phyloP scores from a whole-genome alignment of 2,888 invertebrate genomes.

The Acanthoscelides obtectus region DNA sequence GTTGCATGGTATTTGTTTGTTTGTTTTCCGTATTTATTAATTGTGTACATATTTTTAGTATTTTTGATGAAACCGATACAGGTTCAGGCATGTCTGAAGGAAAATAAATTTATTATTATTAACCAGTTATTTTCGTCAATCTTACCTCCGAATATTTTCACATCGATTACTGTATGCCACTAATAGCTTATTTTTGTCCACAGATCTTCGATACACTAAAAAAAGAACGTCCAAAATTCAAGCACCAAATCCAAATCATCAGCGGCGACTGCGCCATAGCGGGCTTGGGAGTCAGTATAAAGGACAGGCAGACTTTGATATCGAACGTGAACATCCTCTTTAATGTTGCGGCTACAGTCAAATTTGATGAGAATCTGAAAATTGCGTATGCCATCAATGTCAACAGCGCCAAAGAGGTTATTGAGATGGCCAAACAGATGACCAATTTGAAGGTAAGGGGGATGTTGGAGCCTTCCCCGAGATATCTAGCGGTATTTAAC shows the following conservation, averaged over 20 bases:
- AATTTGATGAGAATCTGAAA: constrained; percentile 79
- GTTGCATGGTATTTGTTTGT: too few relatives aligned
- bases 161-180: too few relatives aligned
- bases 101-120: too few relatives aligned
- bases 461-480: not conserved
- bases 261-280: constrained; percentile 64
- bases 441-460: constrained; percentile 61
- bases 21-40: too few relatives aligned
- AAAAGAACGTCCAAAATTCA: constrained; percentile 54
- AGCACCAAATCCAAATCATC: constrained; percentile 64
- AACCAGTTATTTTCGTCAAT: too few relatives aligned
- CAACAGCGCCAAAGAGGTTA: constrained; percentile 68
- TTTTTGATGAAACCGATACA: too few relatives aligned
- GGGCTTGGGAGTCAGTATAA: constrained; percentile 58
- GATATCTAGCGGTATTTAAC: too few relatives aligned
- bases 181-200: constrained; percentile 8
- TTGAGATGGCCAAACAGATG: constrained; percentile 68
- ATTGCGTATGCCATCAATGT: constrained; percentile 77
- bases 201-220: constrained; percentile 55
- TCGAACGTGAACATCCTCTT: constrained; percentile 68
- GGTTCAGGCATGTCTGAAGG: too few relatives aligned
- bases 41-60: too few relatives aligned
- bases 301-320: constrained; percentile 57
- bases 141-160: too few relatives aligned
- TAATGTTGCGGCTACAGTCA: constrained; percentile 89